Evolutionary conservation across 2,888 invertebrate species (phyloP).

Genomic region (Eupithecia subumbrata): DNA sequence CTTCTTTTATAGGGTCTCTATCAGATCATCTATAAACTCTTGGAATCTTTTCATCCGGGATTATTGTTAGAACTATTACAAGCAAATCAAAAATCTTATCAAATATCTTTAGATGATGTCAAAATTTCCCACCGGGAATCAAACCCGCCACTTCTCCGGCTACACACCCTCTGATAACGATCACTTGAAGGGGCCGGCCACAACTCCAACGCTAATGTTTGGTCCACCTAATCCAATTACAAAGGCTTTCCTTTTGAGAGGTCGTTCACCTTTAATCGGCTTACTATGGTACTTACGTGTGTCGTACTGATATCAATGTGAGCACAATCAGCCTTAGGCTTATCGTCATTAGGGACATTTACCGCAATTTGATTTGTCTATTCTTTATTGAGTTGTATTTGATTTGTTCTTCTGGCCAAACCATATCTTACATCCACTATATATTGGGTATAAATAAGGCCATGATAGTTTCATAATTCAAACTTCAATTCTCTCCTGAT

Average conservation of each 20-base stretch:
- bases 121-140: not conserved
- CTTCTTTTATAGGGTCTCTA: no score
- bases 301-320: slow-evolving; percentile 40
- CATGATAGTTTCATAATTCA: not conserved
- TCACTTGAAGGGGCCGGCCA: not conserved
- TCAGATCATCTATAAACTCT: no score
- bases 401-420: not conserved
- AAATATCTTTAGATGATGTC: not conserved
- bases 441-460: not conserved
- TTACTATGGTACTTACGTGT: slow-evolving; percentile 42
- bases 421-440: not conserved
- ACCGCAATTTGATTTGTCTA: not conserved
- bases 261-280: slow-evolving; percentile 57
- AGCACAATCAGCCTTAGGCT: slow-evolving; percentile 13
- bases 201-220: slow-evolving; percentile 25
- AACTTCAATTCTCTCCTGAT: not conserved
- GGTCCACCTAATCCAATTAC: slow-evolving; percentile 42
- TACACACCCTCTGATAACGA: not conserved
- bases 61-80: not conserved
- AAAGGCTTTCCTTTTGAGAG: slow-evolving; percentile 52
- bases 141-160: not conserved
- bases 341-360: slow-evolving; percentile 1
- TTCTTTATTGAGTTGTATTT: not conserved
- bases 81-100: no score
- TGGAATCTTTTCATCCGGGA: not conserved